phyloP scores from a whole-genome alignment of 1,140 invertebrate species.

The Holotrichia oblita region DNA sequence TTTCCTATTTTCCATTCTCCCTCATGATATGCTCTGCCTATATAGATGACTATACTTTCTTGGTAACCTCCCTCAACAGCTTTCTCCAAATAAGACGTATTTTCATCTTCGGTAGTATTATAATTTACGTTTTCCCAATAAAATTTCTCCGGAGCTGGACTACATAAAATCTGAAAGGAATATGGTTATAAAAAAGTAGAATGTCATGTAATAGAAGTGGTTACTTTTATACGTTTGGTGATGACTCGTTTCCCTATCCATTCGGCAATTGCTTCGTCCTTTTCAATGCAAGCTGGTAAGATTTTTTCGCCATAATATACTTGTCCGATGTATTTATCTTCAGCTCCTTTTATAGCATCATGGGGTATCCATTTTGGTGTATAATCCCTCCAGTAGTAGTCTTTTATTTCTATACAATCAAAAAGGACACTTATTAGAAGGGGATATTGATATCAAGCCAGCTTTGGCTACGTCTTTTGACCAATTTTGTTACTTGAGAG shows the following conservation, averaged over 20 bases:
- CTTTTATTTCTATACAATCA: neutral
- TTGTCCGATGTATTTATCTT: neutral
- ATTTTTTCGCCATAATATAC: neutral
- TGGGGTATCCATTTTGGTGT: neutral
- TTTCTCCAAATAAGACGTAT: neutral
- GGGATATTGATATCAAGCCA: no score
- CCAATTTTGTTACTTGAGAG: no score
- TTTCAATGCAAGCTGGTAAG: neutral
- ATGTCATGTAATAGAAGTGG: neutral
- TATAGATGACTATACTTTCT: conserved; percentile 1
- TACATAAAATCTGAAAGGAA: conserved; percentile 13
- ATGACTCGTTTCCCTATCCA: neutral
- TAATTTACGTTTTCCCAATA: conserved; percentile 26
- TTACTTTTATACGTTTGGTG: neutral
- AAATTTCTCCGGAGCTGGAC: neutral
- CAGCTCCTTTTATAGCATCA: neutral
- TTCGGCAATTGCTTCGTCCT: neutral
- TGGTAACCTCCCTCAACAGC: conserved; percentile 23
- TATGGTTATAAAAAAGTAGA: no score
- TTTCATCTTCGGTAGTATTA: neutral
- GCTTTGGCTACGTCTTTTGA: no score
- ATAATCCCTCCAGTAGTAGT: conserved; percentile 4
- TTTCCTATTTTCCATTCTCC: conserved; percentile 21
- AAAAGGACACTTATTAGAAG: no score
- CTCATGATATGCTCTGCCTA: neutral